phyloP scores from a whole-genome alignment of 2,113 vertebrate species.

The Tupaia chinensis region DNA sequence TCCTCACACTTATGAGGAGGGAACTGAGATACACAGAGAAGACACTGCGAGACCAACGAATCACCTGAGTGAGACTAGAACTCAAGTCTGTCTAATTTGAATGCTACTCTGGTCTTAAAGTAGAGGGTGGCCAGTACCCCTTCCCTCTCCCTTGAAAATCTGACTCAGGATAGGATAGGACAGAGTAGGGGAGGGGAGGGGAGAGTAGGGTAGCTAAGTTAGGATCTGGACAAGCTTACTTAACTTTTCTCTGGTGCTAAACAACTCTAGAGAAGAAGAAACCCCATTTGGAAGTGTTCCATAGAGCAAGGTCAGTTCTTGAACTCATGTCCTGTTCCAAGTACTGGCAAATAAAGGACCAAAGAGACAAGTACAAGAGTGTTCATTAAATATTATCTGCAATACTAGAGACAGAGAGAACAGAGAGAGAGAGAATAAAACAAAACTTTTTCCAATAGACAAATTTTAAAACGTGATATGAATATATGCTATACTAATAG shows the following conservation, averaged over 20 bases:
- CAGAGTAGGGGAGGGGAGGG: too few species aligned
- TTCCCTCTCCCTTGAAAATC: not conserved
- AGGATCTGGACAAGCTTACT: not conserved
- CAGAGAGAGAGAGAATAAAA: not conserved
- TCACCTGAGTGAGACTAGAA: not conserved
- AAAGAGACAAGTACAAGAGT: constrained; percentile 13
- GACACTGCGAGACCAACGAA: not conserved
- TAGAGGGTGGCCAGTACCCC: not conserved
- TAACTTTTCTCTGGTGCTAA: not conserved
- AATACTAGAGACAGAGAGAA: not conserved
- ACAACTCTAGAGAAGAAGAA: not conserved
- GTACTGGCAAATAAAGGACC: constrained; percentile 21
- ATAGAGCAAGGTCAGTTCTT: not conserved
- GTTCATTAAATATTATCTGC: not conserved
- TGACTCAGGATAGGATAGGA: not conserved
- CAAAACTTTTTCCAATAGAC: not conserved
- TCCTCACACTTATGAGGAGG: constrained; percentile 2
- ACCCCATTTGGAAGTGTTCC: not conserved
- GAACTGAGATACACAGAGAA: not conserved
- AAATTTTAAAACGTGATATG: too few species aligned
- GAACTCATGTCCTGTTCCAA: not conserved
- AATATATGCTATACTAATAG: not conserved
- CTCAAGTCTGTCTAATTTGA: not conserved
- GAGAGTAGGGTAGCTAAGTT: not conserved
- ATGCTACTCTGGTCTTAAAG: not conserved